Evolutionary conservation across 1,140 invertebrate genomes (phyloP).

Genomic region (Ruditapes philippinarum): DNA sequence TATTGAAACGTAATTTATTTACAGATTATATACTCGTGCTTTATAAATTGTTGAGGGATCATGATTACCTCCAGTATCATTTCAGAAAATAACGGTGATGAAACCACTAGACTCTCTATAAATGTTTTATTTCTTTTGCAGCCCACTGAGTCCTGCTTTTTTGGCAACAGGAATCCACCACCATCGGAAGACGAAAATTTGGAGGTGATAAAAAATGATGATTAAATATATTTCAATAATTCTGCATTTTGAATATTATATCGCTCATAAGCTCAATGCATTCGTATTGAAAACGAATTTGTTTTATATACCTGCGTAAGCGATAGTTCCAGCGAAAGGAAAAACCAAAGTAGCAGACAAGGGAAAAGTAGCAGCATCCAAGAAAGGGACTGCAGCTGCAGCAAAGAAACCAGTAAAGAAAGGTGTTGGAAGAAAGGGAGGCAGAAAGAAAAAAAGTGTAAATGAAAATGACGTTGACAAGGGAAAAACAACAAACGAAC

Average conservation of each 20-base stretch:
- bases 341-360: neutral
- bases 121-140: neutral
- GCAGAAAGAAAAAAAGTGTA: neutral
- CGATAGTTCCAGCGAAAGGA: neutral
- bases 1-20: too few species aligned
- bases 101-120: too few species aligned
- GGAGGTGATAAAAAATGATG: too few species aligned
- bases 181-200: neutral
- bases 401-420: neutral
- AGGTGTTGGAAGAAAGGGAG: neutral
- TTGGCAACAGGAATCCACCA: slow-evolving; percentile 36
- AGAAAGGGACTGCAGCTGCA: neutral
- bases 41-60: too few species aligned
- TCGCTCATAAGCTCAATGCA: too few species aligned
- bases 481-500: neutral
- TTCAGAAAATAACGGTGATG: too few species aligned
- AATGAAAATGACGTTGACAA: slow-evolving; percentile 18
- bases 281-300: too few species aligned
- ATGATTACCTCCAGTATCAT: too few species aligned
- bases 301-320: too few species aligned
- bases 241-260: too few species aligned
- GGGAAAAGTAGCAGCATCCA: neutral
- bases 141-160: slow-evolving; percentile 43
- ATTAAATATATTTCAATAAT: too few species aligned
- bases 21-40: too few species aligned